A percentile compares a stretch with the other conserved stretches of the same genome.
These are phyloP conservation scores for Oreochromis mossambicus DNA, from an alignment of 2,797 vertebrate genomes.

Conservation along the genomic window DNA sequence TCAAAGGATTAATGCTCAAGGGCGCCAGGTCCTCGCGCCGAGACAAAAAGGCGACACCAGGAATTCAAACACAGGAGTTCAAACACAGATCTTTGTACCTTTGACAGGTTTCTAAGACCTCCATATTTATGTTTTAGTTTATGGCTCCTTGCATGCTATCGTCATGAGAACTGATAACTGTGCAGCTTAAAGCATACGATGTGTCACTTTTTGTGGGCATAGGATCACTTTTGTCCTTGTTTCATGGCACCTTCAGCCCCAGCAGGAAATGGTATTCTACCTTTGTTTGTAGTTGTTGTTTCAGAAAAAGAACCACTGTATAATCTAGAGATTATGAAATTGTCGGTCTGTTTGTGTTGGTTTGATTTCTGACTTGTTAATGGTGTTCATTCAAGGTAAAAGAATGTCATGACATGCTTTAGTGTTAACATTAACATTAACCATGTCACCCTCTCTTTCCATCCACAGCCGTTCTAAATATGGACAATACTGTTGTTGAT, in stretches of 20 bases:
- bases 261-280: not conserved
- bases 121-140: conserved; percentile 60
- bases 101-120: conserved; percentile 75
- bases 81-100: conserved; percentile 85
- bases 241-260: not conserved
- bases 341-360: conserved; percentile 6
- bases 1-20: conserved; percentile 84
- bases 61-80: conserved; percentile 86
- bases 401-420: conserved; percentile 32
- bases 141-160: conserved; percentile 42
- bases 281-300: conserved; percentile 9
- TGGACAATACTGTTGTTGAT: conserved; percentile 95
- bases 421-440: conserved; percentile 30
- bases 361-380: conserved; percentile 51
- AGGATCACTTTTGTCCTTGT: conserved; percentile 3
- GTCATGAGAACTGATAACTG: conserved; percentile 54
- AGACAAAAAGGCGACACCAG: conserved; percentile 88
- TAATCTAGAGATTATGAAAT: not conserved
- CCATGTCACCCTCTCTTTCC: conserved; percentile 36
- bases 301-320: not conserved
- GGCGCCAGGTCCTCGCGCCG: conserved; percentile 80
- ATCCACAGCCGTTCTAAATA: conserved; percentile 88
- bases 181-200: conserved; percentile 16
- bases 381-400: conserved; percentile 13
- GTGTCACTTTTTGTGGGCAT: not conserved